Percentiles rank a stretch among this genome's conserved stretches.
These are phyloP conservation scores for Champsocephalus esox DNA, from an alignment of 2,797 vertebrate species.

Conservation along the genomic window DNA sequence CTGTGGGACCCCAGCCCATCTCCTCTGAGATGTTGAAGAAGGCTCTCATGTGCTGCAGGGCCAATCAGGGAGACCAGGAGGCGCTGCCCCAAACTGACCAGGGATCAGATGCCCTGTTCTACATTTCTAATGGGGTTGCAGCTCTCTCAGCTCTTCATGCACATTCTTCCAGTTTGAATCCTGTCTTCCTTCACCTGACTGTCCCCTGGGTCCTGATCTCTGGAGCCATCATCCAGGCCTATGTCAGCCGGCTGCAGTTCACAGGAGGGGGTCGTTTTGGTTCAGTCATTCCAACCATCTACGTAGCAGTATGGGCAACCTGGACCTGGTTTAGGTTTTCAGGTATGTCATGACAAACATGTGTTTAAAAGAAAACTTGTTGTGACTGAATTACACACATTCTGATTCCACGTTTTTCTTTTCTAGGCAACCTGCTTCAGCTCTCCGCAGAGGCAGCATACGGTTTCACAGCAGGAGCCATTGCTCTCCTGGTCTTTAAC, in stretches of 20 bases:
- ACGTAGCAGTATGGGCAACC: conserved; percentile 87
- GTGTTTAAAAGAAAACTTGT: not conserved
- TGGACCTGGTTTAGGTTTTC: conserved; percentile 92
- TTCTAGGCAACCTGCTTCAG: conserved; percentile 80
- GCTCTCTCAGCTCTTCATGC: conserved; percentile 86
- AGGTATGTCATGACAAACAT: conserved; percentile 75
- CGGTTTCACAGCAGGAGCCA: conserved; percentile 87
- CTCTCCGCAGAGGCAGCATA: conserved; percentile 60
- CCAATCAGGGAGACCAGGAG: conserved; percentile 24
- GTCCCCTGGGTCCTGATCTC: conserved; percentile 89
- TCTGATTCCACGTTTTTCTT: not conserved
- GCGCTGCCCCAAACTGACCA: conserved; percentile 43
- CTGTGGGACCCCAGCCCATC: conserved; percentile 84
- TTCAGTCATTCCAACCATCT: conserved; percentile 86
- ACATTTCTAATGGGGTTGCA: conserved; percentile 88
- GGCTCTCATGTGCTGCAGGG: conserved; percentile 41
- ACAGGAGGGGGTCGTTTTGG: conserved; percentile 84
- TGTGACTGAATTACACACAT: not conserved
- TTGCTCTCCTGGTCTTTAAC: conserved; percentile 89
- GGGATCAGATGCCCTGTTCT: conserved; percentile 88
- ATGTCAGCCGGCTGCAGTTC: conserved; percentile 87
- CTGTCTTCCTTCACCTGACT: conserved; percentile 80
- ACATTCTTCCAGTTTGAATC: not conserved
- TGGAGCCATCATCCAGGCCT: no score
- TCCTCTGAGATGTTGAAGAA: conserved; percentile 79